A percentile compares a stretch with the other conserved stretches of the same genome.
phyloP scores from a whole-genome alignment of 2,797 vertebrate species.

The Poecilia velifera region DNA sequence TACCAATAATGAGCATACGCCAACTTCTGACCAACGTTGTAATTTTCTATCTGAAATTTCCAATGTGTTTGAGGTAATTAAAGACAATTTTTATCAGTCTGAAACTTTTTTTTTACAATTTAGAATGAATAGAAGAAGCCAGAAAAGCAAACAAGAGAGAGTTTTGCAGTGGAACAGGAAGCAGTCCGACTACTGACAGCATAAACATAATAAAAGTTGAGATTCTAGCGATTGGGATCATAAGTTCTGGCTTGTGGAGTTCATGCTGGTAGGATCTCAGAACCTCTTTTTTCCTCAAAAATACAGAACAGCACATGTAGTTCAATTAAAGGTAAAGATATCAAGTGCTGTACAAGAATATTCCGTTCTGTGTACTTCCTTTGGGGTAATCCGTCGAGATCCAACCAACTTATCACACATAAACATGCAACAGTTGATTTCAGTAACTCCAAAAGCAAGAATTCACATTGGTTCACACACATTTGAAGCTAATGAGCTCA shows the following conservation, averaged over 20 bases:
- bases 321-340: background rate
- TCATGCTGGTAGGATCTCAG: conserved; percentile 43
- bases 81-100: background rate
- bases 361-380: conserved; percentile 28
- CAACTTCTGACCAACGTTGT: background rate
- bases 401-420: conserved; percentile 37
- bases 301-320: conserved; percentile 1
- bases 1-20: background rate
- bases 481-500: conserved; percentile 16
- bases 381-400: conserved; percentile 48
- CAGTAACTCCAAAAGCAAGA: conserved; percentile 30
- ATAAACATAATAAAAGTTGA: background rate
- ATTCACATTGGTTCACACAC: background rate
- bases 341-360: conserved; percentile 9
- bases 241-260: conserved; percentile 6
- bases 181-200: background rate
- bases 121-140: background rate
- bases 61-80: background rate
- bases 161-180: background rate
- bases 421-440: conserved; percentile 39
- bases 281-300: conserved; percentile 30
- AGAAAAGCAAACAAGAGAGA: background rate
- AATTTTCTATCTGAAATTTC: background rate
- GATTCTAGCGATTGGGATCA: background rate
- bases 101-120: background rate